phyloP scores from a whole-genome alignment of 2,888 invertebrate genomes.

The Diaphora mendica region DNA sequence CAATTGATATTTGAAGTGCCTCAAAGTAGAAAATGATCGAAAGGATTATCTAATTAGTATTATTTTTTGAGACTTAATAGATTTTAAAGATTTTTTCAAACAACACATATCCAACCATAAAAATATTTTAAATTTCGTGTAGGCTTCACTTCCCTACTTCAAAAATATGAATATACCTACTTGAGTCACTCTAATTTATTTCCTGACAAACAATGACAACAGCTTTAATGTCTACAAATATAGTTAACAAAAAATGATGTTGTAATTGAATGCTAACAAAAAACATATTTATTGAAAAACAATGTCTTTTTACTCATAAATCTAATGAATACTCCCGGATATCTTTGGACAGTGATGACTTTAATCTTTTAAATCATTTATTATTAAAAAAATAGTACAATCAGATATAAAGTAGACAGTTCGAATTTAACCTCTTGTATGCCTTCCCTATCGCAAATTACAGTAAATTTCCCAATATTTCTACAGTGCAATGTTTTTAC shows the following conservation, averaged over 20 bases:
- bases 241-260: slow-evolving; percentile 17
- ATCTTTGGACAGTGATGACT: slow-evolving; percentile 1
- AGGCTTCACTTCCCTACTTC: slow-evolving; percentile 8
- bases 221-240: slow-evolving; percentile 18
- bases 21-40: no score
- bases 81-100: not conserved
- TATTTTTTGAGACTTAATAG: no score
- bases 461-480: no score
- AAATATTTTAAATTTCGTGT: slow-evolving; percentile 1
- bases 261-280: slow-evolving; percentile 10
- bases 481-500: no score
- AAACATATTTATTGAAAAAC: slow-evolving; percentile 1
- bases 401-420: not conserved
- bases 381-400: not conserved
- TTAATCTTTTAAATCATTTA: not conserved
- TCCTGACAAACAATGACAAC: slow-evolving; percentile 24
- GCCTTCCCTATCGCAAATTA: no score
- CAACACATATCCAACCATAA: not conserved
- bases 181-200: slow-evolving; percentile 21
- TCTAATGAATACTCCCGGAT: slow-evolving; percentile 5
- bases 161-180: slow-evolving; percentile 11
- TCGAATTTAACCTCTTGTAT: not conserved
- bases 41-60: no score
- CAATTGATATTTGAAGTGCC: no score
- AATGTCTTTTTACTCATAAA: not conserved